Conservation (phyloP, 2,797 vertebrate species). For the Crotalus adamanteus region DNA sequence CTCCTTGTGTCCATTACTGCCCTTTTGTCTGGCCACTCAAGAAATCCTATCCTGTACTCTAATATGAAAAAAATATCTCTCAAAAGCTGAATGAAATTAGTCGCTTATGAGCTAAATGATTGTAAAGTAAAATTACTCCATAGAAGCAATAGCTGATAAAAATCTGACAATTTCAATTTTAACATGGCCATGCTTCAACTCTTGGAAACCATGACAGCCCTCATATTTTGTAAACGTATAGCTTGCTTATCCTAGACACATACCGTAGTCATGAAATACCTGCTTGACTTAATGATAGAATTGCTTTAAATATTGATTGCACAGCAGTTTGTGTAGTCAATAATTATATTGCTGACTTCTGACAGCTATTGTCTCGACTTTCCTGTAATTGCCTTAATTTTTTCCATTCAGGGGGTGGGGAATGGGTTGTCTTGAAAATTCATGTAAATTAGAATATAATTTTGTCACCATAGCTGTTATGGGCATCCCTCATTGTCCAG, state of each 20-base stretch:
- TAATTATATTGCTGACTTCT: conserved; percentile 43
- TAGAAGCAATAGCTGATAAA: conserved; percentile 62
- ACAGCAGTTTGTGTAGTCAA: conserved; percentile 57
- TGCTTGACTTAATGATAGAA: conserved; percentile 55
- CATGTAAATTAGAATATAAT: not conserved
- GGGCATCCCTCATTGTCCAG: not conserved
- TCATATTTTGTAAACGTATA: conserved; percentile 67
- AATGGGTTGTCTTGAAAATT: conserved; percentile 31
- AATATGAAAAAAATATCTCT: conserved; percentile 47
- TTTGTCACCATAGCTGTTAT: not conserved
- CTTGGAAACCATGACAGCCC: conserved; percentile 45
- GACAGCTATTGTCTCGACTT: conserved; percentile 52
- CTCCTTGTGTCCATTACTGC: conserved; percentile 56
- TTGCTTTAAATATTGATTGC: conserved; percentile 68
- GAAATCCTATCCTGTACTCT: conserved; percentile 45
- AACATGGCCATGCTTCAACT: conserved; percentile 32
- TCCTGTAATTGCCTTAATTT: conserved; percentile 46
- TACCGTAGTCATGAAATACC: conserved; percentile 53
- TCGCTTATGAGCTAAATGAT: conserved; percentile 68
- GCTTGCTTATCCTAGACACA: conserved; percentile 51
- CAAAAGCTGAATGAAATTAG: conserved; percentile 60
- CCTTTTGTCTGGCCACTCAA: conserved; percentile 44
- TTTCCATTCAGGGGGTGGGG: conserved; percentile 20
- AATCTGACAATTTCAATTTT: conserved; percentile 60
- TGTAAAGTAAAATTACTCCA: conserved; percentile 66